Evolutionary conservation across 1,140 invertebrate species (phyloP).

Genomic region (Stegodyphus dumicola): DNA sequence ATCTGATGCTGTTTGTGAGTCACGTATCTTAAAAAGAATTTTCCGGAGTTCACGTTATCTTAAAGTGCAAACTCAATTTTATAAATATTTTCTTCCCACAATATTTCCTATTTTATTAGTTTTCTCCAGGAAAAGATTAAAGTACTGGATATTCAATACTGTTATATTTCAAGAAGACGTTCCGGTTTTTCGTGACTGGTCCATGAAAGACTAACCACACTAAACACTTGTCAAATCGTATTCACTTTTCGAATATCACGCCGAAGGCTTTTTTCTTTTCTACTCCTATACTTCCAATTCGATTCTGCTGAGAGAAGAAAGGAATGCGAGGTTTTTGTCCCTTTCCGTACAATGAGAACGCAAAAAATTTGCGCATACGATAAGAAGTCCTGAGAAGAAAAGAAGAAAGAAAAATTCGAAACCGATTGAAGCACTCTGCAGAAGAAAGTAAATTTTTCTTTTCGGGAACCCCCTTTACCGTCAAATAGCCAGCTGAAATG

Average conservation of each 20-base stretch:
- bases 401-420: conserved; percentile 10
- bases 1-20: too few relatives aligned
- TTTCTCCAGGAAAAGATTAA: too few relatives aligned
- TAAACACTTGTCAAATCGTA: conserved; percentile 5
- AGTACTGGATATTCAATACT: too few relatives aligned
- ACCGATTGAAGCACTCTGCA: conserved; percentile 14
- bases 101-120: too few relatives aligned
- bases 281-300: neutral
- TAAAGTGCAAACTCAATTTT: too few relatives aligned
- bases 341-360: neutral
- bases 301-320: conserved; percentile 2
- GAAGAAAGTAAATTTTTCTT: neutral
- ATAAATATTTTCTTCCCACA: too few relatives aligned
- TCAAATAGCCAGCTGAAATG: conserved; percentile 4
- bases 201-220: neutral
- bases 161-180: too few relatives aligned
- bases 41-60: too few relatives aligned
- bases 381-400: neutral
- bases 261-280: neutral
- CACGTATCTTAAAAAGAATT: too few relatives aligned
- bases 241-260: conserved; percentile 7
- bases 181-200: neutral
- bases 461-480: neutral
- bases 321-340: neutral
- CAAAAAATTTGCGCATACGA: neutral